These are phyloP conservation scores for Columba guinea DNA, from an alignment of 2,797 vertebrate species.

Conservation along the genomic window DNA sequence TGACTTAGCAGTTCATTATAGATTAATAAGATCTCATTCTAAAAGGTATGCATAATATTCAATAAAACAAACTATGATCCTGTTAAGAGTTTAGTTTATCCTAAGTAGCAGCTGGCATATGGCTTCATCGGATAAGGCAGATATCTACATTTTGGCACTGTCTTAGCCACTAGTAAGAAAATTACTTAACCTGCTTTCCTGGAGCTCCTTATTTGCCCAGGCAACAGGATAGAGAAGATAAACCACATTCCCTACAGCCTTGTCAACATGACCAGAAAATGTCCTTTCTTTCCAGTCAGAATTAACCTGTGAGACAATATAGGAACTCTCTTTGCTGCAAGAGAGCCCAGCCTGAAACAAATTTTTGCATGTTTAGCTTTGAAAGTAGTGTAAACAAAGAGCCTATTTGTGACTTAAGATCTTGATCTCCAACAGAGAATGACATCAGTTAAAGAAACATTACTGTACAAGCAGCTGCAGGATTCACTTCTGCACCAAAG, in stretches of 20 bases:
- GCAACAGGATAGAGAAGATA: not conserved
- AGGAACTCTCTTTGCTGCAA: not conserved
- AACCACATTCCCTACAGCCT: not conserved
- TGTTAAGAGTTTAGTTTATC: not conserved
- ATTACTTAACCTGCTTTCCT: not conserved
- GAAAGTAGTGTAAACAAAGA: not conserved
- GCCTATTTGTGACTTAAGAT: not conserved
- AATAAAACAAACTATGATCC: not conserved
- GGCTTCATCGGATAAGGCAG: not conserved
- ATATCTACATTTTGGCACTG: not conserved
- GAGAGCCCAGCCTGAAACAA: not conserved
- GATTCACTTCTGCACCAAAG: not conserved
- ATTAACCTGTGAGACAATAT: not conserved
- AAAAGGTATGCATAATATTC: not conserved
- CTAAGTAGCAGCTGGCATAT: not conserved
- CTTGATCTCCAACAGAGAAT: not conserved
- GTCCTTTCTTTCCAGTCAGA: not conserved
- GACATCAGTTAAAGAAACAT: not conserved
- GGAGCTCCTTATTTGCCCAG: not conserved
- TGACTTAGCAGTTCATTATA: not conserved
- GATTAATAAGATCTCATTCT: not conserved
- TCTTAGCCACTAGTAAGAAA: not conserved
- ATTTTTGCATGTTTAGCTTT: not conserved
- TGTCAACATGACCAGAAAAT: not conserved
- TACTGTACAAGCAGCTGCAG: not conserved